A percentile compares a stretch with the other conserved stretches of the same genome.
Evolutionary conservation across 1,140 invertebrate species (phyloP).

Genomic region (Sipha flava): DNA sequence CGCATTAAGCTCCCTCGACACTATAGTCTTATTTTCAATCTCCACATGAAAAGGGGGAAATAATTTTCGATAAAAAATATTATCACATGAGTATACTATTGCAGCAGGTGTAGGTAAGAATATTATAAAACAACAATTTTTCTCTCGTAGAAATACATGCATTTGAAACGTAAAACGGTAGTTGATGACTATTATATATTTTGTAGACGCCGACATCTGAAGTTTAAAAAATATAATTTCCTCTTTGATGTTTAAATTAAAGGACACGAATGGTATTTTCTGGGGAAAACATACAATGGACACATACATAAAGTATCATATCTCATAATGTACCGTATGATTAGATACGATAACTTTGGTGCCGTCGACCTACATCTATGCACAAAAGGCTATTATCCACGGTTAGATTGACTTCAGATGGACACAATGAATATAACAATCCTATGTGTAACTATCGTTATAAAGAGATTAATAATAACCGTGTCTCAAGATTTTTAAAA

Average conservation of each 20-base stretch:
- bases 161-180: too few relatives aligned
- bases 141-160: too few relatives aligned
- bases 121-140: too few relatives aligned
- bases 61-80: background rate
- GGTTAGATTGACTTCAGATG: constrained; percentile 13
- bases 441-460: background rate
- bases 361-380: constrained; percentile 16
- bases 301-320: background rate
- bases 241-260: background rate
- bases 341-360: constrained; percentile 28
- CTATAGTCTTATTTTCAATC: background rate
- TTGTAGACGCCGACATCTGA: too few relatives aligned
- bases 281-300: background rate
- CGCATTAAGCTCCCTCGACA: background rate
- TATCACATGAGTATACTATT: background rate
- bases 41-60: background rate
- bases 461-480: background rate
- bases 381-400: constrained; percentile 18
- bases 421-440: background rate
- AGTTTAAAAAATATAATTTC: background rate
- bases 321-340: constrained; percentile 11
- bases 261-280: background rate
- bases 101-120: background rate
- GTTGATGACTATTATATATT: too few relatives aligned
- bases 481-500: background rate